These are phyloP conservation scores for Serilophus lunatus DNA, from an alignment of 2,113 vertebrate species.

Conservation along the genomic window DNA sequence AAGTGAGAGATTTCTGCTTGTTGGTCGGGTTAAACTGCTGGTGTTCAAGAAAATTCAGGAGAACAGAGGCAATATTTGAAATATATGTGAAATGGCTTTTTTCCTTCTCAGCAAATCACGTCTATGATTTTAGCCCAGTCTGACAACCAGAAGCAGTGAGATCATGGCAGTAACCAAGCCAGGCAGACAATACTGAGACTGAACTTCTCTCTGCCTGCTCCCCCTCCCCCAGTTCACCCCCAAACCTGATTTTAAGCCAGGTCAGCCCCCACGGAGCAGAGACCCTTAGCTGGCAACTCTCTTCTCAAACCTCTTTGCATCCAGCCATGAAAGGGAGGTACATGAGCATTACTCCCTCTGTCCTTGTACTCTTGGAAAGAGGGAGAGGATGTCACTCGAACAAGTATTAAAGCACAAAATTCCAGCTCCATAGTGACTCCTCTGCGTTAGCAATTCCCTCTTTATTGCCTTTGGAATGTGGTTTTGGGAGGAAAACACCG, in stretches of 20 bases:
- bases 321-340: neutral
- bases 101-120: neutral
- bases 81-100: neutral
- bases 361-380: neutral
- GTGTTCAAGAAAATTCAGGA: neutral
- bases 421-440: neutral
- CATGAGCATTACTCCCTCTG: neutral
- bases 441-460: neutral
- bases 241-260: neutral
- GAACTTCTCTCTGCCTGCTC: neutral
- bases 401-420: neutral
- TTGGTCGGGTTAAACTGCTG: neutral
- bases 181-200: constrained; percentile 43
- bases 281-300: neutral
- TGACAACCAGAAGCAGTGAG: constrained; percentile 50
- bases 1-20: neutral
- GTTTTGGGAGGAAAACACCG: fast-evolving
- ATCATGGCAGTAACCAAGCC: constrained; percentile 42
- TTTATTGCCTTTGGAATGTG: fast-evolving
- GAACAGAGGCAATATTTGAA: neutral
- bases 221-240: neutral
- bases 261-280: neutral
- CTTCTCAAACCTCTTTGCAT: neutral
- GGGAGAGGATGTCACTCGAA: neutral
- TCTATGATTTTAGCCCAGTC: neutral